These are phyloP conservation scores for Aurelia aurita DNA, from an alignment of 30 jellyfish, hydroid and myxozoan species.

Conservation along the genomic window DNA sequence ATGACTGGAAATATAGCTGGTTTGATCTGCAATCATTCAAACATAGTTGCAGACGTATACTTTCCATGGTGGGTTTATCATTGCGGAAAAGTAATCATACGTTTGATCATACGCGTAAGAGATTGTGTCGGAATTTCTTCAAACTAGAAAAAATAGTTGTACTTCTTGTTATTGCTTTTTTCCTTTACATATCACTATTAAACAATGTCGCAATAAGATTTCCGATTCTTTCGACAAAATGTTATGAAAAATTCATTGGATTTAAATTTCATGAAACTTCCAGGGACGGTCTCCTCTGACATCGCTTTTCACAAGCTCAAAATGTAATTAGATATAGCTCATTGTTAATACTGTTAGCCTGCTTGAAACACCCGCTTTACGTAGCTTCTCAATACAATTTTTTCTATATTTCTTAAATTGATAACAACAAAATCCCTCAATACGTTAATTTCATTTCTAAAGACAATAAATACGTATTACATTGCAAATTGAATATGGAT, in stretches of 20 bases:
- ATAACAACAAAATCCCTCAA: slow-evolving; percentile 10
- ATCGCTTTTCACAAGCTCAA: neutral
- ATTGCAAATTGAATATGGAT: slow-evolving; percentile 35
- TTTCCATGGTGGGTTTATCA: too few species aligned
- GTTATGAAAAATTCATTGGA: slow-evolving; percentile 21
- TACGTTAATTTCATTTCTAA: slow-evolving; percentile 52
- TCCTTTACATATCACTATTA: too few species aligned
- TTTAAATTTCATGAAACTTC: slow-evolving; percentile 33
- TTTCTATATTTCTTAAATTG: slow-evolving; percentile 4
- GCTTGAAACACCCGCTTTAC: slow-evolving; percentile 5
- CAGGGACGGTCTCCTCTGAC: slow-evolving; percentile 11
- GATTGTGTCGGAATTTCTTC: too few species aligned
- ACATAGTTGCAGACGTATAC: too few species aligned
- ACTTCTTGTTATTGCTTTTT: too few species aligned
- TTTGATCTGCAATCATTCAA: too few species aligned
- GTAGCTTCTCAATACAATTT: slow-evolving; percentile 16
- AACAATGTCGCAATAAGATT: slow-evolving; percentile 14
- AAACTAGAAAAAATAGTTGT: too few species aligned
- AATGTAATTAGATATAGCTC: neutral
- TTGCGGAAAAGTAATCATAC: too few species aligned
- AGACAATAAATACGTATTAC: slow-evolving; percentile 26
- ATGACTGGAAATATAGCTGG: too few species aligned
- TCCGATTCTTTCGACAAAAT: slow-evolving; percentile 14
- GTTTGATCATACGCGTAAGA: too few species aligned
- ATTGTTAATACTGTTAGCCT: neutral